Percentiles rank a stretch among this genome's conserved stretches.
phyloP scores from a whole-genome alignment of 2,113 vertebrate species.

The Chaetodon trifascialis region DNA sequence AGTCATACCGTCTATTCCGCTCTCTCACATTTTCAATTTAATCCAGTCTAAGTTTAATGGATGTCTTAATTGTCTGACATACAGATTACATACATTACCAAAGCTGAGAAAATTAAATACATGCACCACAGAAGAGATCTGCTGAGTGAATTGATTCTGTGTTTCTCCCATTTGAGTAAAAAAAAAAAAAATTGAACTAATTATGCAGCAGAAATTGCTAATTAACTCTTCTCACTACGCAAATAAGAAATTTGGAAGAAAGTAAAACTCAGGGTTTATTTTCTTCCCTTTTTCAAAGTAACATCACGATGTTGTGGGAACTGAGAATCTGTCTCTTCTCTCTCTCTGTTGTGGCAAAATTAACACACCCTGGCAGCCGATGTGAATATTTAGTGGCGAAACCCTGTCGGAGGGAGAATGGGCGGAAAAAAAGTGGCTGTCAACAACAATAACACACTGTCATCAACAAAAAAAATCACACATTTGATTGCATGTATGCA shows the following conservation, averaged over 20 bases:
- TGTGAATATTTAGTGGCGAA: slow-evolving; percentile 6
- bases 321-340: background rate
- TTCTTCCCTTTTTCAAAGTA: slow-evolving; percentile 17
- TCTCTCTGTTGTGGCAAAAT: background rate
- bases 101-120: slow-evolving; percentile 18
- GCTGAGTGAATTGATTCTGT: slow-evolving; percentile 1
- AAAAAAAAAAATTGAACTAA: slow-evolving; percentile 3
- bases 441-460: slow-evolving; percentile 8
- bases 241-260: slow-evolving; percentile 15
- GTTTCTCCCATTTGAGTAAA: background rate
- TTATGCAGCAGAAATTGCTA: slow-evolving; percentile 16
- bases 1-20: background rate
- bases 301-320: background rate
- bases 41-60: background rate
- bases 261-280: background rate
- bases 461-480: slow-evolving; percentile 4
- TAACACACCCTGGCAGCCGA: slow-evolving; percentile 7
- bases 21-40: slow-evolving; percentile 18
- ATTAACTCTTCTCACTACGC: slow-evolving; percentile 21
- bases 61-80: background rate
- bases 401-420: background rate
- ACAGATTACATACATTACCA: slow-evolving; percentile 22
- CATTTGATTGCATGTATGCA: slow-evolving; percentile 5
- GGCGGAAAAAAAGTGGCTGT: background rate
- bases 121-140: background rate